Evolutionary conservation across 2,797 vertebrate species (phyloP).

Genomic region (Prunella strophiata): DNA sequence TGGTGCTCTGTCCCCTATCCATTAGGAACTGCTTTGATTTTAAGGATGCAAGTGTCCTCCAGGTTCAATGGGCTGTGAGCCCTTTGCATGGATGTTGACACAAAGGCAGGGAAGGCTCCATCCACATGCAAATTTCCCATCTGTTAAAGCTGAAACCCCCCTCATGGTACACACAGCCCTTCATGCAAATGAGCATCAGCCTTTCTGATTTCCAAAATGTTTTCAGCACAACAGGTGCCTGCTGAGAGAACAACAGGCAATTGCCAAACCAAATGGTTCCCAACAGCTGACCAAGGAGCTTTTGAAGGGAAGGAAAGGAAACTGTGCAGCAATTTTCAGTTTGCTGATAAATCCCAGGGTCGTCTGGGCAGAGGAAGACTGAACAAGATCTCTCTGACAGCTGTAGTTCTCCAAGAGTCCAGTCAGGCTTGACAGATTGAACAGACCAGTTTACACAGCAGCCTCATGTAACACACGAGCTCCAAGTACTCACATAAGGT

Average conservation of each 20-base stretch:
- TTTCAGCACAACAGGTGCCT: neutral
- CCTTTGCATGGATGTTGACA: neutral
- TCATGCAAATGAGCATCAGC: neutral
- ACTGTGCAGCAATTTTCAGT: neutral
- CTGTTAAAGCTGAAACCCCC: neutral
- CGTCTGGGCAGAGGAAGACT: neutral
- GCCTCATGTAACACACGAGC: neutral
- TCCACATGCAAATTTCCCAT: conserved; percentile 2
- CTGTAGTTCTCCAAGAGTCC: neutral
- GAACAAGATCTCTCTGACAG: neutral
- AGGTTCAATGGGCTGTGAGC: neutral
- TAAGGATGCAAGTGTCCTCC: neutral
- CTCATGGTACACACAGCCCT: neutral
- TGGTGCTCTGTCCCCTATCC: neutral
- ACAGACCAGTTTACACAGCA: neutral
- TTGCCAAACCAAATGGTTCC: neutral
- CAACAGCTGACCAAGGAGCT: neutral
- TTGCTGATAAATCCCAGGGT: neutral
- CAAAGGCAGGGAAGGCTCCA: neutral
- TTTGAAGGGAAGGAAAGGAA: neutral
- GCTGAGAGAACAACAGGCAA: neutral
- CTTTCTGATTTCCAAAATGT: neutral
- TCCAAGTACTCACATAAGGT: neutral
- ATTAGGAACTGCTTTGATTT: neutral
- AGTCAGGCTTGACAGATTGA: neutral